Evolutionary conservation across 2,888 invertebrate species (phyloP).

Genomic region (Leptopilina myrica): DNA sequence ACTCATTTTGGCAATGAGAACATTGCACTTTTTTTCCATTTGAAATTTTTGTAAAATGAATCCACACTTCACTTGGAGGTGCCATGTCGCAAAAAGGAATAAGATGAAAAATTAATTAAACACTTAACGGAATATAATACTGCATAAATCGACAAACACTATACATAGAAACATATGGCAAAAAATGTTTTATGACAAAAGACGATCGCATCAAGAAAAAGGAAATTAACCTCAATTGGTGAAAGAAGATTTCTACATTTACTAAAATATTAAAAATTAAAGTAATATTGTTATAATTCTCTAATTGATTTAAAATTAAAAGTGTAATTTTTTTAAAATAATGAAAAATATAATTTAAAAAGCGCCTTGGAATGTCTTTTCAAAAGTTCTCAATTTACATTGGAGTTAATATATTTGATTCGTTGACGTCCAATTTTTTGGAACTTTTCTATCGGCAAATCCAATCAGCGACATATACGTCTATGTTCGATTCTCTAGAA

Average conservation of each 20-base stretch:
- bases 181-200: background rate
- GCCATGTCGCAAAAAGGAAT: background rate
- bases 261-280: background rate
- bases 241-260: background rate
- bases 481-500: too few relatives aligned
- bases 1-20: background rate
- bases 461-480: too few relatives aligned
- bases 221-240: background rate
- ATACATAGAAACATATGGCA: background rate
- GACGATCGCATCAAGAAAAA: background rate
- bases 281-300: too few relatives aligned
- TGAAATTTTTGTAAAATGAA: background rate
- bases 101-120: too few relatives aligned
- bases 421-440: too few relatives aligned
- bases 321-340: too few relatives aligned
- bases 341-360: too few relatives aligned
- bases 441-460: too few relatives aligned
- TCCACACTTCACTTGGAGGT: background rate
- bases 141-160: background rate
- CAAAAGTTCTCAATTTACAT: too few relatives aligned
- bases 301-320: too few relatives aligned
- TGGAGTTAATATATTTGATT: too few relatives aligned
- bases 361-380: too few relatives aligned
- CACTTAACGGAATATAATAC: background rate
- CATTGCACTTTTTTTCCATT: background rate